phyloP scores from a whole-genome alignment of 64 coral and sea anemone genomes.

The Anthopleura sola region DNA sequence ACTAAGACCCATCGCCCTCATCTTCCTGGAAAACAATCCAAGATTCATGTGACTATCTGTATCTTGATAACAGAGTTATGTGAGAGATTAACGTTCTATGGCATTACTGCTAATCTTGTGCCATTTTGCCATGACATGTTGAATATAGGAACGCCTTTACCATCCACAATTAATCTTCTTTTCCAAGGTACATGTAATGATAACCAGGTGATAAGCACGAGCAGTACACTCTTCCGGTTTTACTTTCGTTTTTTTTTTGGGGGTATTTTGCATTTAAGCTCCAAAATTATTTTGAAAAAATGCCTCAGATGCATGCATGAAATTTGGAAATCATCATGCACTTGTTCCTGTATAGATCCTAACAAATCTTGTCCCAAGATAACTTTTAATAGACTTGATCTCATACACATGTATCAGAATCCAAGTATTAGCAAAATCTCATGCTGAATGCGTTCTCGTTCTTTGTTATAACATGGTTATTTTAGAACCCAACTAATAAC shows the following conservation, averaged over 20 bases:
- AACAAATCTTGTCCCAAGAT: too few relatives aligned
- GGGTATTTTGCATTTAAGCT: too few relatives aligned
- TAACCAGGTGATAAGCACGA: not conserved
- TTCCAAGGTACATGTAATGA: constrained; percentile 68
- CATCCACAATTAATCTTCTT: constrained; percentile 51
- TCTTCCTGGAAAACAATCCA: constrained; percentile 12
- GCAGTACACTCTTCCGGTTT: not conserved
- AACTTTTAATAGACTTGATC: too few relatives aligned
- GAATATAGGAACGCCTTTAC: constrained; percentile 42
- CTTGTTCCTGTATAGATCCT: too few relatives aligned
- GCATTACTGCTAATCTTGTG: constrained; percentile 71
- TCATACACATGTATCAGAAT: too few relatives aligned
- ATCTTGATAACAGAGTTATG: constrained; percentile 63
- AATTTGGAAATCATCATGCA: too few relatives aligned
- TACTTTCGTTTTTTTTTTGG: not conserved
- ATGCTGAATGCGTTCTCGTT: too few relatives aligned
- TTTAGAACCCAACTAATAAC: too few relatives aligned
- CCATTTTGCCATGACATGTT: constrained; percentile 51
- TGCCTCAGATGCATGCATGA: too few relatives aligned
- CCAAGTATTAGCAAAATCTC: too few relatives aligned
- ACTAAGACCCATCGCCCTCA: not conserved
- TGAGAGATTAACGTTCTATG: constrained; percentile 75
- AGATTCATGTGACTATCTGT: constrained; percentile 41
- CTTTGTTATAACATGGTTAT: too few relatives aligned
- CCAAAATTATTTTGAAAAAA: too few relatives aligned